Evolutionary conservation across 1,140 invertebrate genomes (phyloP).

Genomic region (Bombus impatiens): DNA sequence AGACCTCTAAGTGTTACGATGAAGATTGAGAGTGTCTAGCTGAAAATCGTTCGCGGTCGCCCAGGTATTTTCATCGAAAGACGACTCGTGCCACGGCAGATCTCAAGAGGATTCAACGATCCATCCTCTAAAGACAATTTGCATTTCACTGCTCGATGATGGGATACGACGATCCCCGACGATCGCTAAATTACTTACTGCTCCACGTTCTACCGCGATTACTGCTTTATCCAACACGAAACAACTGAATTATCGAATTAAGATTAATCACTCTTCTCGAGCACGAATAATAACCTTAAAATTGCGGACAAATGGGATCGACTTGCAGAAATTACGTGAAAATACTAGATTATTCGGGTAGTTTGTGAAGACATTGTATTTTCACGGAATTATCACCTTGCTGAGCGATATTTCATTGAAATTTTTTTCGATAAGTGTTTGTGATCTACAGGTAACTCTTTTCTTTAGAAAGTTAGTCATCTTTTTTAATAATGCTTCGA

Average conservation of each 20-base stretch:
- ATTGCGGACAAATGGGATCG: not conserved
- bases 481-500: not conserved
- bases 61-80: conserved; percentile 57
- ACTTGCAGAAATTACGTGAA: not conserved
- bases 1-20: conserved; percentile 62
- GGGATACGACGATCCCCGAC: conserved; percentile 50
- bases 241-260: conserved; percentile 34
- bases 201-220: conserved; percentile 54
- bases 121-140: conserved; percentile 63
- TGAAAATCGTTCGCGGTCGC: conserved; percentile 47
- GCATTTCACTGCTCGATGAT: conserved; percentile 60
- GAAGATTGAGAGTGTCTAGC: conserved; percentile 65
- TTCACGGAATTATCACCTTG: too few species aligned
- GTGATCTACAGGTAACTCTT: too few species aligned
- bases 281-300: not conserved
- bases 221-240: conserved; percentile 19
- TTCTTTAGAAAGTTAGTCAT: not conserved
- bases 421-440: too few species aligned
- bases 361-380: too few species aligned
- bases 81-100: conserved; percentile 55
- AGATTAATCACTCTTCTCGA: not conserved
- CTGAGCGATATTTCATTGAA: too few species aligned
- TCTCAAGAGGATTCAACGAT: conserved; percentile 66
- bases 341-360: not conserved
- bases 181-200: conserved; percentile 70